phyloP scores from a whole-genome alignment of 2,797 vertebrate species.

The Prunella strophiata region DNA sequence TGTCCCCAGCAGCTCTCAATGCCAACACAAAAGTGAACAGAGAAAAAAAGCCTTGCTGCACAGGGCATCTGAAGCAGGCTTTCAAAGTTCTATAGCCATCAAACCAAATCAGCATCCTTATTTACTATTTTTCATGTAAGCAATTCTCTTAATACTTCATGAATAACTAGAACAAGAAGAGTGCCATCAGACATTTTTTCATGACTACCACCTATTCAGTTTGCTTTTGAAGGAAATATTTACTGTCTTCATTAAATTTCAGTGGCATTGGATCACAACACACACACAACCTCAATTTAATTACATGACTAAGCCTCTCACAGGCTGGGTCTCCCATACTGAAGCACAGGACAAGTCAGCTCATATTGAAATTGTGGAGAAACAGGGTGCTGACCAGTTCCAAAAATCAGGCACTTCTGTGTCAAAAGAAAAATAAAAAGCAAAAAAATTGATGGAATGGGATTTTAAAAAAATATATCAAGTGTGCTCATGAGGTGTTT shows the following conservation, averaged over 20 bases:
- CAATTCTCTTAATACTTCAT: neutral
- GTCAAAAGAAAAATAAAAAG: neutral
- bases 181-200: neutral
- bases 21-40: neutral
- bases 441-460: neutral
- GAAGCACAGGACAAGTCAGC: neutral
- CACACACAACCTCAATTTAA: neutral
- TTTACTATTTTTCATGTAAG: neutral
- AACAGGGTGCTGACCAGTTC: neutral
- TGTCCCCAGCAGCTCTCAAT: neutral
- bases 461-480: neutral
- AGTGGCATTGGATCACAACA: neutral
- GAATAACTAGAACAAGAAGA: neutral
- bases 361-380: neutral
- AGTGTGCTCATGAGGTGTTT: neutral
- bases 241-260: neutral
- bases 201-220: neutral
- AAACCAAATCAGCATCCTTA: neutral
- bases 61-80: neutral
- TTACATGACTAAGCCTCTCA: neutral
- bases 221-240: neutral
- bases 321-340: neutral
- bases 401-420: neutral
- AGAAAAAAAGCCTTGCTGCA: neutral
- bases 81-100: neutral